Conservation (phyloP, 2,797 vertebrate species). For the Macroramphosus scolopax region DNA sequence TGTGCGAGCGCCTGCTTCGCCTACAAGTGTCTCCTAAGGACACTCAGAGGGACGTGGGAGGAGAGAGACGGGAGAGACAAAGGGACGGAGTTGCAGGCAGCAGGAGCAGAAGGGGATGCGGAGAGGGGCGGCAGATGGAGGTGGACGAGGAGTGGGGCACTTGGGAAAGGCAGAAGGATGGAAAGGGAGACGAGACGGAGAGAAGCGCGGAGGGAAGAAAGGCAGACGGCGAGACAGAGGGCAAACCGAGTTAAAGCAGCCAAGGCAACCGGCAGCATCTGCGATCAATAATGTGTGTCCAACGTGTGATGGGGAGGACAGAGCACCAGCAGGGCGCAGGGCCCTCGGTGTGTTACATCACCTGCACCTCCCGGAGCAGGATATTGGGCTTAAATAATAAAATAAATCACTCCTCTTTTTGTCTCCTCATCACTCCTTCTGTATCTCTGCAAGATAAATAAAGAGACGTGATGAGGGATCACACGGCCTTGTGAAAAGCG, state of each 20-base stretch:
- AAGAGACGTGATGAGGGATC: slow-evolving; percentile 75
- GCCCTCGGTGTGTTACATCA: slow-evolving; percentile 36
- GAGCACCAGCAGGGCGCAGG: slow-evolving; percentile 19
- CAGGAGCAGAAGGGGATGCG: slow-evolving; percentile 50
- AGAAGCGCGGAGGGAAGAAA: slow-evolving; percentile 38
- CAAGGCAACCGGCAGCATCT: slow-evolving; percentile 61
- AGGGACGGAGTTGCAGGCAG: slow-evolving; percentile 41
- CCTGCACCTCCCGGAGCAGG: slow-evolving; percentile 43
- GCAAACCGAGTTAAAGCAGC: slow-evolving; percentile 55
- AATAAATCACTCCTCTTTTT: slow-evolving; percentile 34
- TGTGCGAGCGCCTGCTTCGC: slow-evolving; percentile 41
- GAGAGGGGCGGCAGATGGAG: slow-evolving; percentile 71
- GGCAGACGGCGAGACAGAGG: slow-evolving; percentile 59
- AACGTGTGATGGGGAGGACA: slow-evolving; percentile 35
- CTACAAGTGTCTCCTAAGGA: slow-evolving; percentile 68
- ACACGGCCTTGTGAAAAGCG: slow-evolving; percentile 46
- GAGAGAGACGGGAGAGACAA: slow-evolving; percentile 27
- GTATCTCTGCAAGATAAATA: slow-evolving; percentile 66
- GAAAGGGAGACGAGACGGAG: slow-evolving; percentile 24
- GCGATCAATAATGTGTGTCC: slow-evolving; percentile 70
- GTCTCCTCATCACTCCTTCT: slow-evolving; percentile 7
- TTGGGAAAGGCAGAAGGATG: slow-evolving; percentile 49
- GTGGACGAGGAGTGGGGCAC: slow-evolving; percentile 67
- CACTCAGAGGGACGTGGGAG: slow-evolving; percentile 35
- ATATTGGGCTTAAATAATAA: slow-evolving; percentile 66